These are phyloP conservation scores for Sinonovacula constricta DNA, from an alignment of 1,140 invertebrate genomes.

Conservation along the genomic window DNA sequence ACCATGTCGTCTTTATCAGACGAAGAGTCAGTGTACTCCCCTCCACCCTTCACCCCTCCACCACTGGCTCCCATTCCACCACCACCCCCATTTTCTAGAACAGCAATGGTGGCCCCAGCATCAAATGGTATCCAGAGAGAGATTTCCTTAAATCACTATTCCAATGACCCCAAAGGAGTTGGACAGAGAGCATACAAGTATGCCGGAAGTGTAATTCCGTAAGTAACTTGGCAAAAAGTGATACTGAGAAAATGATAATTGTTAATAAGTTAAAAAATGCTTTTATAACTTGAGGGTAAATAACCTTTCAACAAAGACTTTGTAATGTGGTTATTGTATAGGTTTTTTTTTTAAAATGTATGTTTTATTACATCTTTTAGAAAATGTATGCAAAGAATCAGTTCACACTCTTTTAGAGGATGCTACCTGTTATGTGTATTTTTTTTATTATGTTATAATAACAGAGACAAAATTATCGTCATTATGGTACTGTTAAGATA, in stretches of 20 bases:
- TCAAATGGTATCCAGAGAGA: slow-evolving; percentile 37
- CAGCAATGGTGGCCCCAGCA: neutral
- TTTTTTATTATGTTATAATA: too few species aligned
- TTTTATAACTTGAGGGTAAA: too few species aligned
- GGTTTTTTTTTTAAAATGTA: too few species aligned
- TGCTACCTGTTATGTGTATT: slow-evolving; percentile 7
- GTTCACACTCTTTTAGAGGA: too few species aligned
- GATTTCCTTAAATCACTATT: neutral
- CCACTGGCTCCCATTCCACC: slow-evolving; percentile 35
- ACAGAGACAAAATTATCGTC: too few species aligned
- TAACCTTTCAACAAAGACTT: too few species aligned
- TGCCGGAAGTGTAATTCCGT: slow-evolving; percentile 41
- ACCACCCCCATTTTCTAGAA: slow-evolving; percentile 33
- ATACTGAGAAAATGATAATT: neutral
- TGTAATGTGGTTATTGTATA: too few species aligned
- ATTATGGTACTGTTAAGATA: too few species aligned
- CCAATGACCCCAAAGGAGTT: slow-evolving; percentile 24
- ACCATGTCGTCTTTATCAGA: slow-evolving; percentile 41
- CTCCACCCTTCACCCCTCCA: slow-evolving; percentile 28
- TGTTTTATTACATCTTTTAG: too few species aligned
- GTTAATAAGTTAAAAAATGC: neutral
- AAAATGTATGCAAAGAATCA: too few species aligned
- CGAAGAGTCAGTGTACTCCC: slow-evolving; percentile 31
- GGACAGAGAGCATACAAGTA: slow-evolving; percentile 42
- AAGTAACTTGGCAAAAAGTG: too few species aligned